These are phyloP conservation scores for Gobius niger DNA, from an alignment of 2,113 vertebrate genomes.

Conservation along the genomic window DNA sequence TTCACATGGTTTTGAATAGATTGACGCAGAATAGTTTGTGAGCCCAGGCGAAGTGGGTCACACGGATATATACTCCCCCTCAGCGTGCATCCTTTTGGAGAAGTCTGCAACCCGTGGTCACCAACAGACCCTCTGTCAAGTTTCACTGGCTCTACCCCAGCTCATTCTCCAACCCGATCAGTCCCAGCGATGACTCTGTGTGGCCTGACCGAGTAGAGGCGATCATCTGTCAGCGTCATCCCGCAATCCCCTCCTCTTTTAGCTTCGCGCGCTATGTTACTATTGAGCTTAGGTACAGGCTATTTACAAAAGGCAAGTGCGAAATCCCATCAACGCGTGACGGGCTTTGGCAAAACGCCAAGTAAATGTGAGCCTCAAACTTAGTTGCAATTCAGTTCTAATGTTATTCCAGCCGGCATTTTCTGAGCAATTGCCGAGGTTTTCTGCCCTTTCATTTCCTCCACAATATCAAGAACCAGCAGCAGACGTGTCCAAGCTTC, in stretches of 20 bases:
- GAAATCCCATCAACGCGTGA: neutral
- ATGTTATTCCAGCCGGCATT: neutral
- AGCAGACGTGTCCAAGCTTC: too few species aligned
- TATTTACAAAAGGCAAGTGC: neutral
- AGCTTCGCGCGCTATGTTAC: neutral
- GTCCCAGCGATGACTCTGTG: conserved; percentile 17
- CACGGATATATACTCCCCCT: conserved; percentile 7
- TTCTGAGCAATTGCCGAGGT: neutral
- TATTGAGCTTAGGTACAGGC: neutral
- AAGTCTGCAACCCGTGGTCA: neutral
- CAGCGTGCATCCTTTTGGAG: neutral
- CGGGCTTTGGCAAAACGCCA: neutral
- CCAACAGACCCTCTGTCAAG: conserved; percentile 12
- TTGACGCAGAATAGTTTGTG: neutral
- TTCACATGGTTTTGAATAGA: neutral
- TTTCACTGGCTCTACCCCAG: conserved; percentile 15
- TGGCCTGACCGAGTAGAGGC: conserved; percentile 39
- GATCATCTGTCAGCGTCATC: conserved; percentile 47
- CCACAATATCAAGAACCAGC: too few species aligned
- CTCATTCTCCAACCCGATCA: conserved; percentile 16
- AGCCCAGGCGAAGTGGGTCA: conserved; percentile 28
- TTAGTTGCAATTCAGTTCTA: neutral
- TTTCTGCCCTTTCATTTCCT: too few species aligned
- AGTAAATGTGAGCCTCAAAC: neutral
- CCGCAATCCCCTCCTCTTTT: conserved; percentile 6